These are phyloP conservation scores for Karalla daura DNA, from an alignment of 2,797 vertebrate species.

Conservation along the genomic window DNA sequence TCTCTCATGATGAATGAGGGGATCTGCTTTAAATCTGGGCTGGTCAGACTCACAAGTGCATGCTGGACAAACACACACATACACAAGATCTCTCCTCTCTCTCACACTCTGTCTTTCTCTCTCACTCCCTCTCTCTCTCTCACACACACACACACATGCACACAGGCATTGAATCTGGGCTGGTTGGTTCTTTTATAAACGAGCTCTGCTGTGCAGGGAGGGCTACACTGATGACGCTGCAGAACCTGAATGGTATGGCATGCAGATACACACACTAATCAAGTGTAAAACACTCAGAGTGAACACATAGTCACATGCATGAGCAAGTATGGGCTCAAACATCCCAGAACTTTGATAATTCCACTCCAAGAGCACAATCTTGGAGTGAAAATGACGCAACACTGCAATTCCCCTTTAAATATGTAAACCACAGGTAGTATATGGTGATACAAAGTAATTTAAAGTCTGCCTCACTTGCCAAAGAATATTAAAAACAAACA, in stretches of 20 bases:
- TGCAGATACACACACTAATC: constrained; percentile 10
- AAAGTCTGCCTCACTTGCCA: neutral
- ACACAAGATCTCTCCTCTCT: too few species aligned
- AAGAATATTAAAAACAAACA: neutral
- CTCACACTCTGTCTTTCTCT: too few species aligned
- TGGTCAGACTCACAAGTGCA: constrained; percentile 44
- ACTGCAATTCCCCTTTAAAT: neutral
- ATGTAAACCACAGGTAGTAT: neutral
- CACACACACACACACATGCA: constrained; percentile 1
- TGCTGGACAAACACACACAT: constrained; percentile 8
- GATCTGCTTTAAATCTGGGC: constrained; percentile 65
- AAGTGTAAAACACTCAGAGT: neutral
- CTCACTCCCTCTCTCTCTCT: neutral
- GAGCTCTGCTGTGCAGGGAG: constrained; percentile 71
- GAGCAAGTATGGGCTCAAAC: neutral
- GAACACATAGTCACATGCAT: constrained; percentile 5
- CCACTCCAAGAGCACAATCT: neutral
- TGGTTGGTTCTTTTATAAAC: constrained; percentile 71
- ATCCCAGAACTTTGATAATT: neutral
- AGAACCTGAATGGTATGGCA: constrained; percentile 38
- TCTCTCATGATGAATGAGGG: constrained; percentile 64
- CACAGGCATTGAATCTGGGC: constrained; percentile 46
- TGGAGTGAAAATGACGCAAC: too few species aligned
- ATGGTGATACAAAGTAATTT: neutral
- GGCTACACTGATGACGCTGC: constrained; percentile 71